Percentiles rank a stretch among this genome's conserved stretches.
phyloP scores from a whole-genome alignment of 2,888 invertebrate species.

The Platycheirus rosarum region DNA sequence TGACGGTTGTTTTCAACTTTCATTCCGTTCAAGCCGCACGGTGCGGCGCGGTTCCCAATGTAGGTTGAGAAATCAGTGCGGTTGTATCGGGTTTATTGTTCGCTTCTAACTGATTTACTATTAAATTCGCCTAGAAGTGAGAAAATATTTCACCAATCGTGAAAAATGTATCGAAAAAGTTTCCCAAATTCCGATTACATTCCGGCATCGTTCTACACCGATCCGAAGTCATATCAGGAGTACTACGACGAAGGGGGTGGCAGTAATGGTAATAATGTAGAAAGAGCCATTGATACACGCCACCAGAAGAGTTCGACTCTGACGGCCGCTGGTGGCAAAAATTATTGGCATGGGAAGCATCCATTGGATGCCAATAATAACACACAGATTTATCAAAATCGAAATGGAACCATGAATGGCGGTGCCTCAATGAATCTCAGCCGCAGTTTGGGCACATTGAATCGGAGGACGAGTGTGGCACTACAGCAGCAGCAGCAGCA shows the following conservation, averaged over 20 bases:
- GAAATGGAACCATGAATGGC: slow-evolving; percentile 44
- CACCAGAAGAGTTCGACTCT: slow-evolving; percentile 40
- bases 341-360: slow-evolving; percentile 63
- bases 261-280: slow-evolving; percentile 24
- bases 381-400: slow-evolving; percentile 68
- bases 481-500: slow-evolving; percentile 41
- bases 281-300: slow-evolving; percentile 42
- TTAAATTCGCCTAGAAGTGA: slow-evolving; percentile 5
- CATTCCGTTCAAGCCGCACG: slow-evolving; percentile 50
- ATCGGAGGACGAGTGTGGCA: slow-evolving; percentile 44
- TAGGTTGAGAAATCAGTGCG: slow-evolving; percentile 71
- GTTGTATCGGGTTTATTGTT: slow-evolving; percentile 50
- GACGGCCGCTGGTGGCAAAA: slow-evolving; percentile 44
- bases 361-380: slow-evolving; percentile 69
- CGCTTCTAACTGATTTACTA: slow-evolving; percentile 1
- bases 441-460: slow-evolving; percentile 60
- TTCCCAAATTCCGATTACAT: slow-evolving; percentile 64
- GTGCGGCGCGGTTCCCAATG: slow-evolving; percentile 43
- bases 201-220: slow-evolving; percentile 59
- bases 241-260: slow-evolving; percentile 61
- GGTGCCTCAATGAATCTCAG: slow-evolving; percentile 59
- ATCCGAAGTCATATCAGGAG: slow-evolving; percentile 46
- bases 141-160: not conserved
- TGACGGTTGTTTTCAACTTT: slow-evolving; percentile 48
- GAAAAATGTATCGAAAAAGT: slow-evolving; percentile 61